Evolutionary conservation across 1,140 invertebrate genomes (phyloP), one percentile per base, ranked within the genome.

Genomic region (Argopecten irradians): DNA sequence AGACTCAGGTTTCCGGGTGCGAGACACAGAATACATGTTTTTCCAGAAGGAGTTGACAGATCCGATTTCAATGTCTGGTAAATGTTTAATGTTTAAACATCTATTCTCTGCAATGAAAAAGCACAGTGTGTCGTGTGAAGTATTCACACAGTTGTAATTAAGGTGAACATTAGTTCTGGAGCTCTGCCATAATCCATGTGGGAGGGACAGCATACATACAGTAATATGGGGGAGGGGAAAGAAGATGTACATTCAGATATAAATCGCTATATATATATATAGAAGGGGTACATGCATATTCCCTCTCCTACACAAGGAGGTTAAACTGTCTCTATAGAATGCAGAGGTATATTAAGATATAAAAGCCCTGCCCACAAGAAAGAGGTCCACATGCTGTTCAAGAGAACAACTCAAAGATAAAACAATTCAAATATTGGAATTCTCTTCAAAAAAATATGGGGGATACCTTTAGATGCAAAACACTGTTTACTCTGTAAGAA

Each of bases 141-240:
- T 16, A 11, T 28, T 71, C 55, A 71, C 55, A 71, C 19, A 5
- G 5, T 5, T 71, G 55, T 71, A 71, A 71, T 71, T 71, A 71
- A 71, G 55, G 55, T n/a, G 55, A 71, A 71, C 55, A 71, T 71
- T 16, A 71, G 55, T 71, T 71, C 11, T 71, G 55, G 55, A 71
- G 55, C 16, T 28, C 22, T 71, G 55, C 55, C 55, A 71, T 71
- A 71, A 71, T 71, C 55, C 16, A n/a, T 71, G 55, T 71, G 55
- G 55, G 55, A 71, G 55, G 55, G 55, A 16, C 43, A 22, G 28
- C 5, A 16, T 16, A 71, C 55, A 71, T n/a, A 71, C 22, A 71
- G 55, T 28, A 71, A 71, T 71, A 11, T 71, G 22, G 55, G 55
- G 55, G 55, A 71, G 55, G 55, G n/a, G 5, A 71, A 71, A n/a